These are phyloP conservation scores for Orbicella faveolata DNA, from an alignment of 64 coral and sea anemone species.

Conservation along the genomic window DNA sequence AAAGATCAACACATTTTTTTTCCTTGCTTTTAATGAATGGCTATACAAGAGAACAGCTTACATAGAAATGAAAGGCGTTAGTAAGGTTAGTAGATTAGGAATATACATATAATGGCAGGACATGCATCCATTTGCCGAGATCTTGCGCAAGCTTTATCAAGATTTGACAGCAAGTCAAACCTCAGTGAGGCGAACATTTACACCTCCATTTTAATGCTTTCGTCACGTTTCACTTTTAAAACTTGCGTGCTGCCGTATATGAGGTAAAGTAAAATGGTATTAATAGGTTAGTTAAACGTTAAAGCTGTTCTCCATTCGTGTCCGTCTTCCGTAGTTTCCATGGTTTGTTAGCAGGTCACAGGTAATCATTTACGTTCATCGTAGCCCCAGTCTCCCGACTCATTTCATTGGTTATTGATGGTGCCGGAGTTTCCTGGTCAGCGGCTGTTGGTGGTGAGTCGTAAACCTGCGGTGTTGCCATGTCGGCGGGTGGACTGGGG, in stretches of 20 bases:
- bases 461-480: background rate
- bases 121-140: background rate
- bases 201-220: background rate
- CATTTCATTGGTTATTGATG: slow-evolving; percentile 32
- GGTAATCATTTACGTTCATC: slow-evolving; percentile 13
- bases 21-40: background rate
- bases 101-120: background rate
- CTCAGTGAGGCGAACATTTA: too few relatives aligned
- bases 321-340: background rate
- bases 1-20: too few relatives aligned
- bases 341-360: background rate
- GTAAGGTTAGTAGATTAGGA: slow-evolving; percentile 10
- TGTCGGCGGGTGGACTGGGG: slow-evolving; percentile 13
- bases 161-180: background rate
- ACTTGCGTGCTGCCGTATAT: background rate
- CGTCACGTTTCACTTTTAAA: background rate
- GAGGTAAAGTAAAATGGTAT: background rate
- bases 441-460: slow-evolving; percentile 37
- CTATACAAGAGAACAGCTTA: slow-evolving; percentile 34
- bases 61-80: slow-evolving; percentile 3
- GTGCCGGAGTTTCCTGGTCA: slow-evolving; percentile 14
- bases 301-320: background rate
- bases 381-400: slow-evolving; percentile 18
- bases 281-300: slow-evolving; percentile 21
- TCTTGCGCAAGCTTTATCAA: background rate